Base-by-base conservation (phyloP, 1,140 invertebrate genomes). In the Pseudomyrmex gracilis region DNA sequence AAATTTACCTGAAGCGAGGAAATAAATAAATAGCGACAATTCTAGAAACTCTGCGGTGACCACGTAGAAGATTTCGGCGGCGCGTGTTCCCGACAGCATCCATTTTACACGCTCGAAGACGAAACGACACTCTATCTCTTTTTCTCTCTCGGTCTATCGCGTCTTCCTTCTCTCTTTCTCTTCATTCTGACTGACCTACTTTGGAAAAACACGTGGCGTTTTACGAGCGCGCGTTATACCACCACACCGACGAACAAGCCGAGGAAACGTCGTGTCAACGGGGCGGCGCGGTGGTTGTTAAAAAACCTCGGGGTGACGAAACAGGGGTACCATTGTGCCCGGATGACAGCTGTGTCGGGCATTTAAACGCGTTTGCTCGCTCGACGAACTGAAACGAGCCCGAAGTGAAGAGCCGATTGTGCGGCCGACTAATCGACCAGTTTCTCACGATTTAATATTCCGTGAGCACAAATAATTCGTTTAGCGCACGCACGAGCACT, bases 291-390 rank as follows among this genome's bases (percentile, higher is more conserved):
- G 80, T 89, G 80, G 73, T 82, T 80, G 77, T 85, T 58, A 85
- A 88, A 34, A 88, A 78, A 84, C 53, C 80, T 73, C 70, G 43
- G 78, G 67, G 66, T 67, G 49, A 80, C 53, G 67, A 63, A 86
- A 86, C 87, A 89, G 84, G 87, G 84, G 58, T 86, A 86, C 84
- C 70, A 88, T 89, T 88, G 87, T 89, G 17, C 71, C 77, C 55
- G 45, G 57, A 63, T 83, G 87, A 73, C 87, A 88, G 87, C 87
- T 89, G 76, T 49, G 77, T 64, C 83, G 83, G 53, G 82, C 73
- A 83, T 80, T 84, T 84, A 84, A 84, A 68, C 51, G 82, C n/a
- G 74, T 8, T 43, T 34, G 61, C 61, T 15, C 22, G 76, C 24
- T 43, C 47, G 49, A n/a, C 57, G 43, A 45, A 34, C 47, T 51